phyloP scores from a whole-genome alignment of 2,888 invertebrate genomes.

The Cremastobaeus sp. region DNA sequence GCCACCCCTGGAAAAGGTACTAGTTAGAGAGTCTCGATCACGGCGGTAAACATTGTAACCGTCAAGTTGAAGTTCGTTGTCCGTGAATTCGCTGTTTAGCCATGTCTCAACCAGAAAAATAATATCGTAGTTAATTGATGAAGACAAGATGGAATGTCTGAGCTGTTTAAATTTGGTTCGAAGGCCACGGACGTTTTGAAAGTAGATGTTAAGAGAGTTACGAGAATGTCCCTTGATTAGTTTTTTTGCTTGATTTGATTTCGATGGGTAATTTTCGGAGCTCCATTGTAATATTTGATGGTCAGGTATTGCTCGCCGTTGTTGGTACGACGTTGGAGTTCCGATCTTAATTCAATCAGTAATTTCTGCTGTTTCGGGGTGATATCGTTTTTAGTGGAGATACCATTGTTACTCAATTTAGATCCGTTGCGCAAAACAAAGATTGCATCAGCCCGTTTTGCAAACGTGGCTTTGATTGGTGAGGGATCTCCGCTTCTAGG shows the following conservation, averaged over 20 bases:
- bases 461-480: slow-evolving; percentile 13
- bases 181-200: slow-evolving; percentile 3
- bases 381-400: slow-evolving; percentile 1
- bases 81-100: neutral
- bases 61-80: neutral
- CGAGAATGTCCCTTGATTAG: neutral
- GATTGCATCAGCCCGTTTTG: neutral
- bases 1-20: neutral
- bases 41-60: neutral
- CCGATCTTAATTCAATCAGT: neutral
- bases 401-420: neutral
- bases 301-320: neutral
- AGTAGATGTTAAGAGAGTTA: neutral
- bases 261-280: neutral
- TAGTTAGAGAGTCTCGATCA: neutral
- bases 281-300: neutral
- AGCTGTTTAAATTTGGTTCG: neutral
- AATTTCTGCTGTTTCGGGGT: slow-evolving; percentile 13
- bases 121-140: neutral
- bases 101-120: slow-evolving; percentile 9
- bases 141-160: neutral
- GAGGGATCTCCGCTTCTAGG: neutral
- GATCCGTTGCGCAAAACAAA: slow-evolving; percentile 6
- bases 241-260: neutral
- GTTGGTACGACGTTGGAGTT: neutral